phyloP scores from a whole-genome alignment of 1,140 invertebrate species.

The Drosophila burlai region DNA sequence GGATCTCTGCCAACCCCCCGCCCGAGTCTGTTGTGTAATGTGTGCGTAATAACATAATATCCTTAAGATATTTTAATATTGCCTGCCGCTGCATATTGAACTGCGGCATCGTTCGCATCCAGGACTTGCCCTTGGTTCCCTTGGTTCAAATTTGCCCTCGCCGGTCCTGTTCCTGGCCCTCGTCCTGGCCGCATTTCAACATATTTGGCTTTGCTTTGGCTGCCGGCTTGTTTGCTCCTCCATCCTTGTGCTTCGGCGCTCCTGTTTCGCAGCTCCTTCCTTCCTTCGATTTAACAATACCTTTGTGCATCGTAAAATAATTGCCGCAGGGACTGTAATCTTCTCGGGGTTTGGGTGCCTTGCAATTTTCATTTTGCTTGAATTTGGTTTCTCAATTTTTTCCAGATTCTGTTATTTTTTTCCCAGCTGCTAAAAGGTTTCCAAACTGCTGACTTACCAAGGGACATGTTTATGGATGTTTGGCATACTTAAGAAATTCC shows the following conservation, averaged over 20 bases:
- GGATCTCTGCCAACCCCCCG: not conserved
- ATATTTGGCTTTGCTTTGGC: constrained; percentile 82
- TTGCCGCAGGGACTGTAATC: constrained; percentile 82
- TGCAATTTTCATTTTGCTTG: constrained; percentile 66
- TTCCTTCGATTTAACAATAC: constrained; percentile 75
- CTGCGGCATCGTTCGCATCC: constrained; percentile 54
- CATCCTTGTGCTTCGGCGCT: constrained; percentile 7
- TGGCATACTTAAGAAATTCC: constrained; percentile 30
- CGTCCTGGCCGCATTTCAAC: constrained; percentile 78
- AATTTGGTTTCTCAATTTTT: constrained; percentile 33
- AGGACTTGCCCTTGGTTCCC: constrained; percentile 14
- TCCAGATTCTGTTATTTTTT: constrained; percentile 7
- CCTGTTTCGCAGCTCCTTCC: constrained; percentile 24
- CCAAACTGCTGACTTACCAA: constrained; percentile 24
- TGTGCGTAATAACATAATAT: constrained; percentile 84
- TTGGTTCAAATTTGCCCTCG: constrained; percentile 12
- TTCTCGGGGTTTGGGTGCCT: constrained; percentile 71
- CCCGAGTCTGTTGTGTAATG: constrained; percentile 64
- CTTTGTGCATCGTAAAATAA: constrained; percentile 85
- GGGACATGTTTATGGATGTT: constrained; percentile 49
- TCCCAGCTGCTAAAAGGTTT: constrained; percentile 32
- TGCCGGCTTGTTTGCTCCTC: constrained; percentile 70
- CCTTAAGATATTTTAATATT: constrained; percentile 84
- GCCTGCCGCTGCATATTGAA: constrained; percentile 83
- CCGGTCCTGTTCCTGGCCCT: constrained; percentile 56